Conservation (phyloP, 2,797 vertebrate genomes). For the Graptemys geographica region DNA sequence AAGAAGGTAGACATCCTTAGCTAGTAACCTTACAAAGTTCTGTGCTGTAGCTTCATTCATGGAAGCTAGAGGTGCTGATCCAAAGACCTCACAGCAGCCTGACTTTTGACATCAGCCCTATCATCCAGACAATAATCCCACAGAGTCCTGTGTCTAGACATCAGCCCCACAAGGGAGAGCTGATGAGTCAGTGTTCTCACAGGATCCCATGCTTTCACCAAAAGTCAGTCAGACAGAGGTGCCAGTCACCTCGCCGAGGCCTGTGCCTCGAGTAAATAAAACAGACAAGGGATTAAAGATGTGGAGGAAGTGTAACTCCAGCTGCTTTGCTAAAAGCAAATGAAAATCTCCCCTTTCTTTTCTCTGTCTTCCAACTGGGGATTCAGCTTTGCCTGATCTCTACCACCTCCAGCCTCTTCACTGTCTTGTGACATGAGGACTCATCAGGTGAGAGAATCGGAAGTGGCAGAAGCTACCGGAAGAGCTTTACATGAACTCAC, state of each 20-base stretch:
- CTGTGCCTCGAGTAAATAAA: background rate
- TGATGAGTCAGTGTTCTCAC: background rate
- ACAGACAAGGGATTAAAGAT: background rate
- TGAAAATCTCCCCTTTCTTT: background rate
- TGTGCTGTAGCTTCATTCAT: accelerated
- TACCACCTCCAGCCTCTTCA: accelerated
- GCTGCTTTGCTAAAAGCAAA: background rate
- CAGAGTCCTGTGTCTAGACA: accelerated
- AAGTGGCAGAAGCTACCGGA: background rate
- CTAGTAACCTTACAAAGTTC: background rate
- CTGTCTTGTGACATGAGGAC: background rate
- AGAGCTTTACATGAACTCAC: background rate
- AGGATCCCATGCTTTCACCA: background rate
- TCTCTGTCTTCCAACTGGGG: background rate
- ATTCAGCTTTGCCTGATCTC: background rate
- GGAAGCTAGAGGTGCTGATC: background rate
- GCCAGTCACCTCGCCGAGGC: accelerated
- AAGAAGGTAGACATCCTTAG: background rate
- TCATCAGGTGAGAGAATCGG: background rate
- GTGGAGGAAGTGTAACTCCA: background rate
- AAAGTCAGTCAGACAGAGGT: background rate
- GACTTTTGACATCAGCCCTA: background rate
- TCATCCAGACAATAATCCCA: background rate
- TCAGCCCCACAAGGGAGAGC: background rate
- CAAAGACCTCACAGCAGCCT: background rate